phyloP scores from a whole-genome alignment of 2,888 invertebrate genomes.

The Heterodera filipjevi region DNA sequence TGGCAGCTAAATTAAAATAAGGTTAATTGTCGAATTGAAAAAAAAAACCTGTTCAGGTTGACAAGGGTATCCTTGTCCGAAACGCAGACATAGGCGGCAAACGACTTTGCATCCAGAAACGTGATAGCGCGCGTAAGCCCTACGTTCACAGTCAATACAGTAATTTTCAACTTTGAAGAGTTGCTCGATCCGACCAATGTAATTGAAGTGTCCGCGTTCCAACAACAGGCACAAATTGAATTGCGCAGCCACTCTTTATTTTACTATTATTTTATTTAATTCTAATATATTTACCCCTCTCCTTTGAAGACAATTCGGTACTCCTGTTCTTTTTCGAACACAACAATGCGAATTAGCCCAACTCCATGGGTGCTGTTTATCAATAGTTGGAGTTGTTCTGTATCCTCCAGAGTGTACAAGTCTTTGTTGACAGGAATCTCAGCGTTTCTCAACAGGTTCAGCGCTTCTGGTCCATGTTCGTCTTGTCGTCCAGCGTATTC shows the following conservation, averaged over 20 bases:
- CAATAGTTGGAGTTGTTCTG: neutral
- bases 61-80: neutral
- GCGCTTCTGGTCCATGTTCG: neutral
- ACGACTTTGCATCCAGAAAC: slow-evolving; percentile 12
- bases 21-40: no score
- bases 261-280: no score
- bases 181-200: slow-evolving; percentile 8
- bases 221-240: slow-evolving; percentile 16
- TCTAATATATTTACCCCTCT: neutral
- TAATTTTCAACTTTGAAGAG: neutral
- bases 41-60: no score
- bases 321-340: slow-evolving; percentile 14
- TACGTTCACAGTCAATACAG: slow-evolving; percentile 17
- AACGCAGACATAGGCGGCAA: slow-evolving; percentile 8
- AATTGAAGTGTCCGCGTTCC: neutral
- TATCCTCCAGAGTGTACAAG: neutral
- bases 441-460: neutral
- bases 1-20: no score
- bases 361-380: neutral
- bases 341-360: slow-evolving; percentile 9
- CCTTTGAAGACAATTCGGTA: slow-evolving; percentile 17
- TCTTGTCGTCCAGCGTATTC: neutral
- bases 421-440: neutral
- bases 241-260: no score
- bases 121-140: neutral